Evolutionary conservation across 1,140 invertebrate species (phyloP).

Genomic region (Hylyphantes graminicola): DNA sequence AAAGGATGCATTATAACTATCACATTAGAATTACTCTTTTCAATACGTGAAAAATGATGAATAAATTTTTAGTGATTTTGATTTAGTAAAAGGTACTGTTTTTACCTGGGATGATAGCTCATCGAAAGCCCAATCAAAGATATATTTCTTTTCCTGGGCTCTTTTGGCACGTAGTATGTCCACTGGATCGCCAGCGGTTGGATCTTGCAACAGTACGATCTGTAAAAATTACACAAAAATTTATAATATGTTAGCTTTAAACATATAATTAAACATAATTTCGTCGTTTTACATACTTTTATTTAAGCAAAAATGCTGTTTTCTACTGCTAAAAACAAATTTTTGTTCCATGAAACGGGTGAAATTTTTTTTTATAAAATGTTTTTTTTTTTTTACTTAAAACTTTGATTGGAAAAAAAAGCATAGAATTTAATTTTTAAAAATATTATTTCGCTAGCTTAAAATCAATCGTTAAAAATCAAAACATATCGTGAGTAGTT

Average conservation of each 20-base stretch:
- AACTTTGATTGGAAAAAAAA: background rate
- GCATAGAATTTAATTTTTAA: background rate
- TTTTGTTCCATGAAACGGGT: background rate
- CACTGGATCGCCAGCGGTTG: slow-evolving; percentile 73
- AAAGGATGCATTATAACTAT: too few relatives aligned
- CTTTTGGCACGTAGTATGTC: slow-evolving; percentile 76
- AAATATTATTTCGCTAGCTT: too few relatives aligned
- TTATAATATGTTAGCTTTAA: too few relatives aligned
- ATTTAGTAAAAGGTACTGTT: too few relatives aligned
- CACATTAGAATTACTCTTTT: too few relatives aligned
- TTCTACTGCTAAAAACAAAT: background rate
- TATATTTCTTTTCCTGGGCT: slow-evolving; percentile 80
- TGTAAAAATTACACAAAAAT: slow-evolving; percentile 65
- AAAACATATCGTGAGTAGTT: background rate
- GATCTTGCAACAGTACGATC: slow-evolving; percentile 77
- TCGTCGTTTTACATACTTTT: background rate
- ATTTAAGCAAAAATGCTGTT: background rate
- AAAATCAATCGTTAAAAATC: background rate
- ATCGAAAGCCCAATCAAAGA: slow-evolving; percentile 87
- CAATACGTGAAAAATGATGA: too few relatives aligned
- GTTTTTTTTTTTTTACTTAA: background rate
- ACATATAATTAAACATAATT: too few relatives aligned
- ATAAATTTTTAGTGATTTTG: too few relatives aligned
- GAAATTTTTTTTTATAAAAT: background rate
- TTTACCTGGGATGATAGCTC: slow-evolving; percentile 69